Evolutionary conservation across 2,113 vertebrate species (phyloP), one percentile per base, ranked within the genome.

Genomic region (Etia nguti): DNA sequence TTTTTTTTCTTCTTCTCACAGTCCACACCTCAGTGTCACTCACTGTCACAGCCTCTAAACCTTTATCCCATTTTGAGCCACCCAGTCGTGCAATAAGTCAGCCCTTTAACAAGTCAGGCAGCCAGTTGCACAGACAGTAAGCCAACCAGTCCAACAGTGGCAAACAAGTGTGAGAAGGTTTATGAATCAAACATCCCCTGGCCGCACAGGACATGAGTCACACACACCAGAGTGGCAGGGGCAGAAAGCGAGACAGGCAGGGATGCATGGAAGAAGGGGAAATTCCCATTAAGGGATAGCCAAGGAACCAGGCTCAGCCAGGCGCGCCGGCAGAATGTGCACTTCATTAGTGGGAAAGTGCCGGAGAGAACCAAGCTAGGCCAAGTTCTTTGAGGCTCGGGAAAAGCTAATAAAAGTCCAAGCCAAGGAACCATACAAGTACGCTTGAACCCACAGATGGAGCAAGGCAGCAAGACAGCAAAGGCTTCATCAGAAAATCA

Each of bases 301-400:
- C 93, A 92, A 89, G 73, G 89, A 92, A 87, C 87, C 54, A n/a
- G 70, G 86, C 90, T 90, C 24, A 16, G 89, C 93, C 93, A 92
- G 93, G 87, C 79, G 79, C 92, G 92, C 85, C 59, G 65, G 89
- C 93, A 92, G 93, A 96, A 96, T 96, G 93, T 96, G 95, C 94
- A 96, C 93, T 96, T 96, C 95, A 96, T 96, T 96, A 96, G 93
- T 92, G 93, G 91, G 93, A 96, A 96, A 96, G 95, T 94, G 94
- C 95, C 80, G 93, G 88, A 91, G 91, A 95, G 93, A 92, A 92
- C 91, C 86, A 48, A 89, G 73, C 86, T 54, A 34, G 89, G 95
- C 96, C 95, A 96, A 96, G 93, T 95, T 95, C 94, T 95, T 92
- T 94, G 94, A 94, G 93, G 95, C 94, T 92, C 93, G 84, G 91